These are phyloP conservation scores for Ashinkailepas kermadecensis DNA, from an alignment of 2,888 invertebrate species.

Conservation along the genomic window DNA sequence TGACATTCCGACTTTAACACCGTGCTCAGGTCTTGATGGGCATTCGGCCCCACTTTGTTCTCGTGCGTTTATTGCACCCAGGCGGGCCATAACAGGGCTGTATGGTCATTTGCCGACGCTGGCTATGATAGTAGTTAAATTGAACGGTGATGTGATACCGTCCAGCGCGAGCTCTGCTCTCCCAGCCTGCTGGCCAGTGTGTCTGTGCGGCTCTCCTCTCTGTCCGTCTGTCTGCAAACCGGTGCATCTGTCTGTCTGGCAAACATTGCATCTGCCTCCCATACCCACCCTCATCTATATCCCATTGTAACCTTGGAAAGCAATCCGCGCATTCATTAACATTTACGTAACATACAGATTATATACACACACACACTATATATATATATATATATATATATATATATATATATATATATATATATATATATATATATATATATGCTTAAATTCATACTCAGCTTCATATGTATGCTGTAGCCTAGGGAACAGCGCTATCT, in stretches of 20 bases:
- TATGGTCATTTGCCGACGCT: constrained; percentile 17
- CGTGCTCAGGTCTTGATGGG: constrained; percentile 21
- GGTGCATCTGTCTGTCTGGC: no score
- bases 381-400: constrained; percentile 20
- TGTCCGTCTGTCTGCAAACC: no score
- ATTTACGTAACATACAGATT: not conserved
- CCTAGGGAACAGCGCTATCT: no score
- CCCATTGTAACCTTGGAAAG: no score
- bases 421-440: constrained; percentile 10
- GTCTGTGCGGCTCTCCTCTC: no score
- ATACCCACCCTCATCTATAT: no score
- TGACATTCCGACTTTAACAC: constrained; percentile 18
- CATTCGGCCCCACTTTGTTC: constrained; percentile 19
- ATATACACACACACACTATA: constrained; percentile 23
- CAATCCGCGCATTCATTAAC: no score
- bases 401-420: constrained; percentile 25
- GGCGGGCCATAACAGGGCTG: constrained; percentile 4
- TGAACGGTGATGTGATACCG: constrained; percentile 11
- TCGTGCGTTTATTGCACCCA: constrained; percentile 14
- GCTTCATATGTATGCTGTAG: no score
- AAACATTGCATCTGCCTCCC: no score
- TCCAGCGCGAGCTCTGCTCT: not conserved
- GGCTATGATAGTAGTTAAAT: constrained; percentile 22
- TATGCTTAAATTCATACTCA: not conserved
- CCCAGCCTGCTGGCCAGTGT: not conserved